Evolutionary conservation across 2,113 vertebrate species (phyloP).

Genomic region (Hydropotes inermis): DNA sequence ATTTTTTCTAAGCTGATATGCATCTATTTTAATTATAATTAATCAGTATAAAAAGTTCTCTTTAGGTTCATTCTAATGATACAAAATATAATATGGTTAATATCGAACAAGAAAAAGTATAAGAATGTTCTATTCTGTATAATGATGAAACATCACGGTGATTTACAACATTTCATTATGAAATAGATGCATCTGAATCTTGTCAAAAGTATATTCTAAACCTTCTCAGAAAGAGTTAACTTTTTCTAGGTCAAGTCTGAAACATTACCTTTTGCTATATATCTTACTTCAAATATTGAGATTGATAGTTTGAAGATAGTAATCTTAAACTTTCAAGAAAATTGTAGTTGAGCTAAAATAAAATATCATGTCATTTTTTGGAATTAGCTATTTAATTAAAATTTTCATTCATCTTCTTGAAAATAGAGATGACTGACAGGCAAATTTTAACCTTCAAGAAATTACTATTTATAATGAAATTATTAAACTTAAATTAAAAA

Average conservation of each 20-base stretch:
- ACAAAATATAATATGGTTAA: neutral
- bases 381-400: constrained; percentile 74
- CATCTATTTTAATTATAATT: neutral
- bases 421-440: neutral
- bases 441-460: constrained; percentile 46
- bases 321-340: constrained; percentile 56
- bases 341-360: constrained; percentile 56
- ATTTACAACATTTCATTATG: neutral
- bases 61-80: neutral
- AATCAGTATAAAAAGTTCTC: neutral
- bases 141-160: neutral
- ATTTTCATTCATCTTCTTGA: constrained; percentile 48
- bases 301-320: constrained; percentile 53
- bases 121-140: neutral
- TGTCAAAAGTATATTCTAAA: neutral
- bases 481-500: constrained; percentile 7
- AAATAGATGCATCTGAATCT: neutral
- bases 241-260: constrained; percentile 47
- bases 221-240: constrained; percentile 19
- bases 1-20: neutral
- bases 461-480: constrained; percentile 23
- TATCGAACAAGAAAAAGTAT: neutral
- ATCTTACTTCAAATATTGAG: constrained; percentile 47
- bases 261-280: constrained; percentile 8
- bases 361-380: constrained; percentile 43